Evolutionary conservation across 2,797 vertebrate genomes (phyloP), one percentile per base, ranked within the genome.

Genomic region (Coreius guichenoti): DNA sequence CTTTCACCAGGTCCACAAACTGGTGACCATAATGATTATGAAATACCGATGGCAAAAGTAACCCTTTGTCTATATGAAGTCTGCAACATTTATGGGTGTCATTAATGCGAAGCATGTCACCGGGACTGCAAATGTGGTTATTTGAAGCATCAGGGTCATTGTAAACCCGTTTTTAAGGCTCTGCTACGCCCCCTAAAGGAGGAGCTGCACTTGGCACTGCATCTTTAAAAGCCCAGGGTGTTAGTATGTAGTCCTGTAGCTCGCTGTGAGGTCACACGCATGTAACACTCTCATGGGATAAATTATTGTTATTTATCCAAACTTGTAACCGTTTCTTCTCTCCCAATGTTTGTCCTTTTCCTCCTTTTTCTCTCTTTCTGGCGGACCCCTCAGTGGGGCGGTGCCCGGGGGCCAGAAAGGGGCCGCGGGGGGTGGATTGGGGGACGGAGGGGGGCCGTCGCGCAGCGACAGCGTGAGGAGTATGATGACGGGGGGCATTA

Each of bases 391-490:
- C 95, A 95, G 97, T 96, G 96, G 97, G 96, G 90, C 96, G 91
- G 93, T 97, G 94, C 95, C 97, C 93, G 96, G 95, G 96, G 95
- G 96, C 95, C 92, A 96, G 96, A 90, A 91, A 94, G 97, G 96
- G 96, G 96, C 93, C 92, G 93, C 92, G 92, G 93, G 96, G 93
- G 93, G 97, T 95, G 91, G 93, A 94, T 96, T 96, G 96, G 94
- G 94, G 96, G 94, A 96, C 94, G 95, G 97, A 96, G 97, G 96
- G 97, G 96, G 92, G 91, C 93, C 95, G 89, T 95, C 94, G 92
- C 96, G 95, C 95, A 97, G 96, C 92, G 97, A 97, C 94, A 97
- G 97, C 90, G 90, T 96, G 95, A 93, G 95, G 92, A 97, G 96
- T 94, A 92, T 94, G 93, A 89, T 92, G 92, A 87, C 92, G 93